Base-by-base conservation (phyloP, 2,888 invertebrate genomes). In the Chalcis sispes region DNA sequence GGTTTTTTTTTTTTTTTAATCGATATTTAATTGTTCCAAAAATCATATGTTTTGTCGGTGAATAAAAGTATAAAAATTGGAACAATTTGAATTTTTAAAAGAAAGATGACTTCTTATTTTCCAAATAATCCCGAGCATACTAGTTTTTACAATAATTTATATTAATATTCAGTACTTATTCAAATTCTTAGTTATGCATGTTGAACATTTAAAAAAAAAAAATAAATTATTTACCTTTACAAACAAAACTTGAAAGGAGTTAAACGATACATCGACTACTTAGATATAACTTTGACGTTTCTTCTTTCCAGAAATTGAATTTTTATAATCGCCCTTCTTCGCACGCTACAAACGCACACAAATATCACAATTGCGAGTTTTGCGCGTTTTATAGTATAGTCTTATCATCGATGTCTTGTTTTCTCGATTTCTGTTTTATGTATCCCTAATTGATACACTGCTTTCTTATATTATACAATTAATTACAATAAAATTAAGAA, bases 331-430 rank as follows among this genome's bases (percentile, higher is more conserved):
- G 71, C 71, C 52, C 59, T 71, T 71, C 71, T 29, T 36, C 56
- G 32, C 56, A 3, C 7, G 23, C 10, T 20, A 2, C 18, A 40
- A 5, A 40, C 10, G 42, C 42, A 42, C 42, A 36, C 36, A 36
- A 36, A 36, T 36, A 10, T 36, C 36, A 7, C 42, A 8, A 13
- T 42, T 36, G 10, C 36, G 10, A 36, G 4, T 36, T 36, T 7
- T 36, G n/a, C 27, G 48, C 25, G 20, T n/a, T 32, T 29, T 42
- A 27, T 70, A 32, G 32, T 25, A 42, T 40, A 29, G 20, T 27
- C 71, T 54, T 71, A 62, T 42, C 71, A 61, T 71, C 71, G 71
- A 71, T 71, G 61, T 62, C 61, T 71, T 29, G 8, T 0, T 29
- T 25, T 70, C 40, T 61, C 52, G 36, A 27, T 25, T 36, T n/a